A percentile compares a stretch with the other conserved stretches of the same genome.
Conservation (phyloP, 1,140 invertebrate species). For the Drosophila funebris region DNA sequence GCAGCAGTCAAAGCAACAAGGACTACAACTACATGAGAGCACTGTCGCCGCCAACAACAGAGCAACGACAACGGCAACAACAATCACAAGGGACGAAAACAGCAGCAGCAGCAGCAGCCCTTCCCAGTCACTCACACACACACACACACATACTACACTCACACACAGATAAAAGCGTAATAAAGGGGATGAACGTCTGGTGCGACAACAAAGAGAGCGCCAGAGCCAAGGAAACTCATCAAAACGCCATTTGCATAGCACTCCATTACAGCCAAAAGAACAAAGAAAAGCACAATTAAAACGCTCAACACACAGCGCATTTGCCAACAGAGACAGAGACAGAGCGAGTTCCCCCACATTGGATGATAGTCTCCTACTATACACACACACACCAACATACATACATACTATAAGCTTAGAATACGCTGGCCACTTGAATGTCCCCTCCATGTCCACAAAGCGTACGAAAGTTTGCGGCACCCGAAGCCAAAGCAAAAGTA, state of each 20-base stretch:
- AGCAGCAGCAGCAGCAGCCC: constrained; percentile 50
- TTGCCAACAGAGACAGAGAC: constrained; percentile 23
- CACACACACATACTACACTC: constrained; percentile 21
- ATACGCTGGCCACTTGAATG: constrained; percentile 56
- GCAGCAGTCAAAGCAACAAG: constrained; percentile 51
- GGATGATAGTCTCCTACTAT: constrained; percentile 19
- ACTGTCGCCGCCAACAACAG: constrained; percentile 48
- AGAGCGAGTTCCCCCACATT: constrained; percentile 13
- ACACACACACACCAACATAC: constrained; percentile 4
- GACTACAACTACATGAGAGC: constrained; percentile 51
- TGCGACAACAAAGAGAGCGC: constrained; percentile 56
- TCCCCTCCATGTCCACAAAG: constrained; percentile 15
- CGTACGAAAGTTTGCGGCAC: constrained; percentile 11
- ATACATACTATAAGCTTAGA: background rate
- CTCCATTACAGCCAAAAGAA: constrained; percentile 81
- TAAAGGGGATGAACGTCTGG: constrained; percentile 71
- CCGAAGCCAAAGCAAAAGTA: constrained; percentile 23
- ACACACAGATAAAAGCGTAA: constrained; percentile 43
- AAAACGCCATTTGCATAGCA: constrained; percentile 82
- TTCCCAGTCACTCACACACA: constrained; percentile 53
- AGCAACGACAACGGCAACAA: constrained; percentile 44
- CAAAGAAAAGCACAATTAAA: constrained; percentile 80
- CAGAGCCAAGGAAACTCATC: constrained; percentile 78
- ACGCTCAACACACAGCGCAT: constrained; percentile 44
- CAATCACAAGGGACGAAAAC: constrained; percentile 35